Evolutionary conservation across 2,888 invertebrate species (phyloP).

Genomic region (Nemapogon koenigi): DNA sequence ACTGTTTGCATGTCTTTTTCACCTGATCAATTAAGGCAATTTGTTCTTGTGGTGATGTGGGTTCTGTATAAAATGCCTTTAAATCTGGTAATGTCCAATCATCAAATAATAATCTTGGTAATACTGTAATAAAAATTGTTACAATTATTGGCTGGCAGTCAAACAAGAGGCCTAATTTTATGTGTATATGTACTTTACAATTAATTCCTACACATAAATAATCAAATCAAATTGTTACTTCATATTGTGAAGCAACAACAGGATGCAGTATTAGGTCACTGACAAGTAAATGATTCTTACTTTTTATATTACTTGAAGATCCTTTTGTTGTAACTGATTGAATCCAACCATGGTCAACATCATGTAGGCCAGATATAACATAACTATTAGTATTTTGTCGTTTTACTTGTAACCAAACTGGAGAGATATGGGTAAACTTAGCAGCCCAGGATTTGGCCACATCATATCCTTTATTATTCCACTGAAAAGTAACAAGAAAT

Average conservation of each 20-base stretch:
- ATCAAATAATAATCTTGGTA: conserved; percentile 90
- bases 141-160: not conserved
- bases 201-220: too few relatives aligned
- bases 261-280: not conserved
- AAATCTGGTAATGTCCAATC: conserved; percentile 82
- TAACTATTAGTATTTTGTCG: conserved; percentile 68
- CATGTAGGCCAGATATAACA: conserved; percentile 76
- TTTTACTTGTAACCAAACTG: conserved; percentile 92
- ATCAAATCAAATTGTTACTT: not conserved
- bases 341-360: conserved; percentile 87
- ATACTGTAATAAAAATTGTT: conserved; percentile 64
- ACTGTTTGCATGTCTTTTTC: conserved; percentile 72
- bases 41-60: conserved; percentile 69
- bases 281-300: conserved; percentile 32
- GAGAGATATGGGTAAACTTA: conserved; percentile 90
- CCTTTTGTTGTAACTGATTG: conserved; percentile 71
- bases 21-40: conserved; percentile 73
- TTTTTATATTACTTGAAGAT: conserved; percentile 59
- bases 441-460: conserved; percentile 87
- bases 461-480: conserved; percentile 95
- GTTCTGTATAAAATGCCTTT: conserved; percentile 71
- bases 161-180: too few relatives aligned
- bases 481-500: conserved; percentile 64
- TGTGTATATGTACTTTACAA: too few relatives aligned
- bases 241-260: not conserved